Conservation (phyloP, 2,797 vertebrate genomes). For the Echeneis naucrates region DNA sequence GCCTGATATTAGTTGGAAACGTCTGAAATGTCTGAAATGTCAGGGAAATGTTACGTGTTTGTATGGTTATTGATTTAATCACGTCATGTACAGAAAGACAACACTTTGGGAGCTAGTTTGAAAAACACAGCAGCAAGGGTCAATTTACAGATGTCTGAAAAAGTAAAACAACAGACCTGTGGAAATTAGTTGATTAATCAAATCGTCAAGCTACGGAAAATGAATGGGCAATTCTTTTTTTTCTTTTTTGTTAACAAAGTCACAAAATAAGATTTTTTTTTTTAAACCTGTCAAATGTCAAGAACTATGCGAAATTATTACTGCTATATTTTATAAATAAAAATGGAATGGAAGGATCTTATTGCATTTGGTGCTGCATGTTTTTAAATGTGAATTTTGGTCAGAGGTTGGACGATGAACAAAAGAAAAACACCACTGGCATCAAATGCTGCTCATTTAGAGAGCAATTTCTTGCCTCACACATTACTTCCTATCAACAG, state of each 20-base stretch:
- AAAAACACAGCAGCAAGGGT: conserved; percentile 12
- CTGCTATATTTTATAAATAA: background rate
- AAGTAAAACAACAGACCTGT: background rate
- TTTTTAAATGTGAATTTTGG: background rate
- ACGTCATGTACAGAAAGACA: conserved; percentile 21
- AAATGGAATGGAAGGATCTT: too few relatives aligned
- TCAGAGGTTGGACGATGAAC: background rate
- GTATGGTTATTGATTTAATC: conserved; percentile 22
- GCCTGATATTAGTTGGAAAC: conserved; percentile 31
- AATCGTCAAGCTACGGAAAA: background rate
- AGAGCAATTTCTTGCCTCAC: background rate
- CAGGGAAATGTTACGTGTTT: conserved; percentile 37
- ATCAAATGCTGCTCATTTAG: background rate
- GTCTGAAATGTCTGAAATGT: conserved; percentile 40
- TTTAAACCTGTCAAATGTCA: background rate
- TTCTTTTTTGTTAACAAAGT: background rate
- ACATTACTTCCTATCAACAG: background rate
- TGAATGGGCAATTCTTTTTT: background rate
- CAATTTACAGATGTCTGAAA: conserved; percentile 2
- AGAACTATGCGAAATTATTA: background rate
- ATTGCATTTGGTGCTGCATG: background rate
- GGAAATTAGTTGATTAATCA: background rate
- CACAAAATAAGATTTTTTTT: too few relatives aligned
- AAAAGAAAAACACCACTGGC: background rate
- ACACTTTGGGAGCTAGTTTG: background rate